Evolutionary conservation across 1,140 invertebrate species (phyloP).

Genomic region (Fopius arisanus): DNA sequence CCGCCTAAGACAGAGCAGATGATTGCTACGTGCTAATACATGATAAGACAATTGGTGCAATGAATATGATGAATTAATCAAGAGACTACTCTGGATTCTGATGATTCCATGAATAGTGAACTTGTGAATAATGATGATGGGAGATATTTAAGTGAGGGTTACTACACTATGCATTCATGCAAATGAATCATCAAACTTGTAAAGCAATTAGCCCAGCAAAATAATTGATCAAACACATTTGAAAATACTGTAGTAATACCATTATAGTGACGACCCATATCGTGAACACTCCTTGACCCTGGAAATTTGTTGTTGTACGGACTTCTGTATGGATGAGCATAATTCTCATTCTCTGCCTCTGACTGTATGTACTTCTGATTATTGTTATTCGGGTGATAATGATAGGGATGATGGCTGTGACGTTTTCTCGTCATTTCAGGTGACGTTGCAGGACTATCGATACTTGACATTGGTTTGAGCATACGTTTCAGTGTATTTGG

Average conservation of each 20-base stretch:
- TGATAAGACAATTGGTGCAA: conserved; percentile 39
- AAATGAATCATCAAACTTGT: background rate
- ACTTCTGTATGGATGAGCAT: conserved; percentile 55
- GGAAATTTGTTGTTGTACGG: conserved; percentile 65
- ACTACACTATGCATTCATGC: background rate
- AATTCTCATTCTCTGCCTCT: conserved; percentile 60
- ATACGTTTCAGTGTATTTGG: conserved; percentile 91
- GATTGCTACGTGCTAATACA: conserved; percentile 54
- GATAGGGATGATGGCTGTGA: conserved; percentile 67
- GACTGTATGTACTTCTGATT: conserved; percentile 64
- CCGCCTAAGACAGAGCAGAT: conserved; percentile 58
- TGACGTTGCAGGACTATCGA: conserved; percentile 86
- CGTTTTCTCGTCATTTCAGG: conserved; percentile 85
- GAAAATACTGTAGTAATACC: conserved; percentile 41
- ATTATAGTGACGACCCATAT: conserved; percentile 58
- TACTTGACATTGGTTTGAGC: conserved; percentile 90
- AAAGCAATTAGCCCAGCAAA: background rate
- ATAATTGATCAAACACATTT: background rate
- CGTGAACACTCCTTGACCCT: conserved; percentile 63
- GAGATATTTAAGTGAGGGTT: background rate
- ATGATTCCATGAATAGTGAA: background rate
- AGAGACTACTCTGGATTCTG: background rate
- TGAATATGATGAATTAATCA: background rate
- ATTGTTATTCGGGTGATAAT: conserved; percentile 65
- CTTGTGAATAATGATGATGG: too few relatives aligned